Evolutionary conservation across 1,140 invertebrate genomes (phyloP), one percentile per base, ranked within the genome.

Genomic region (Achatina immaculata): DNA sequence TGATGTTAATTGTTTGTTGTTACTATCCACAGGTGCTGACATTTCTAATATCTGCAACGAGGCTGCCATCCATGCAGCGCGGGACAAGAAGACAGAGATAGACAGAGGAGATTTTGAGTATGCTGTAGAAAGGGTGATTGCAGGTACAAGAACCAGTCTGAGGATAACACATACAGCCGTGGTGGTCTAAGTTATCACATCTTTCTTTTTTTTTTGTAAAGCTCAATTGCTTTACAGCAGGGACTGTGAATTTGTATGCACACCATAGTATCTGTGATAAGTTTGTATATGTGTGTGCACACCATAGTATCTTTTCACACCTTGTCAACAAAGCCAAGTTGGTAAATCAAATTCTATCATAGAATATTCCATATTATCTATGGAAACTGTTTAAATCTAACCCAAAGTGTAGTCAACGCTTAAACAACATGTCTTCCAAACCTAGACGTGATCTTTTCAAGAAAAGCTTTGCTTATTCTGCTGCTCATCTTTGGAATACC

Each of bases 21-120:
- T n/a, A n/a, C n/a, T n/a, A n/a, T n/a, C n/a, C 42, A 48, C 95
- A 89, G 88, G 96, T 40, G 97, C 97, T 58, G 96, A 98, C 89
- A 97, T 99, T 83, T 95, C 96, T 14, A 98, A 98, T 90, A 95
- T 98, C 4, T 96, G 96, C 84, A 99, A 99, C 91, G 97, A 99
- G 92, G 95, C 97, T 0, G 97, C 97, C 3, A 91, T 99, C 45
- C 95, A 96, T 91, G 97, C 97, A 9, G 97, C 97, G 0, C 92
- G 96, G 76, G 90, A 93, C 31, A 93, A 93, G 16, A 94, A 96
- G 84, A 93, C 93, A 65, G 86, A 92, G 73, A 95, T 98, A 0
- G 92, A 90, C 21, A 92, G 92, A 28, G 88, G 88, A 16, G 95
- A 98, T 91, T 93, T 99, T 69, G 95, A 96, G 85, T 96, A 96